A percentile compares a stretch with the other conserved stretches of the same genome.
Conservation (phyloP, 2,888 invertebrate species). For the Melipona beecheii region DNA sequence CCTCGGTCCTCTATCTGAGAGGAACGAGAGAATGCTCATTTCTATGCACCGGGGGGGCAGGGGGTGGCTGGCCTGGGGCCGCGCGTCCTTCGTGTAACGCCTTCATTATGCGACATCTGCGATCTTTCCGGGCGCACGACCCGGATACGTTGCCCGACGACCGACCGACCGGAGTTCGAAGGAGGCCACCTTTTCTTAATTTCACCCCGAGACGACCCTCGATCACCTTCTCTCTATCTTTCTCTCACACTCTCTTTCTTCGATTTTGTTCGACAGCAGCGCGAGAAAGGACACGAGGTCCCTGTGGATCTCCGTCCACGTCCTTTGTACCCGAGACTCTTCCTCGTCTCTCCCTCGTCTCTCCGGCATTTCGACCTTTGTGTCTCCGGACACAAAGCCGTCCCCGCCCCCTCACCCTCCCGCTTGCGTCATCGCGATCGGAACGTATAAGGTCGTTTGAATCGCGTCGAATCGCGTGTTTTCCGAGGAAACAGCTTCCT, state of each 20-base stretch:
- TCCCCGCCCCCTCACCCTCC: no score
- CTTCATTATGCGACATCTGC: constrained; percentile 74
- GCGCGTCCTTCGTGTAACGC: constrained; percentile 68
- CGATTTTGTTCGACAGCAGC: background rate
- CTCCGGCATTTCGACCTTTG: background rate
- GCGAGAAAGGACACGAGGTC: constrained; percentile 3
- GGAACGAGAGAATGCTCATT: constrained; percentile 62
- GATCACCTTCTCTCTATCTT: background rate
- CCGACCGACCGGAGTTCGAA: background rate
- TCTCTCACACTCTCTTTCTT: background rate
- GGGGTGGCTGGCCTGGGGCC: constrained; percentile 25
- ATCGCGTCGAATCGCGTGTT: background rate
- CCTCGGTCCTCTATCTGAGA: constrained; percentile 47
- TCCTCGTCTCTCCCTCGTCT: background rate
- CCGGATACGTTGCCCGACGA: constrained; percentile 51
- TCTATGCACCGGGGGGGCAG: constrained; percentile 44
- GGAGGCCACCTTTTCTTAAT: constrained; percentile 57
- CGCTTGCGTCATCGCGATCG: background rate
- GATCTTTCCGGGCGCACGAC: constrained; percentile 63
- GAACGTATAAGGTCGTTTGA: background rate
- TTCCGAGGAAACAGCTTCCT: constrained; percentile 4
- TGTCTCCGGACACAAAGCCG: background rate
- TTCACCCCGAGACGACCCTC: constrained; percentile 34
- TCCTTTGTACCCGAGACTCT: constrained; percentile 1
- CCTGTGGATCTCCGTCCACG: background rate